A percentile compares a stretch with the other conserved stretches of the same genome.
Evolutionary conservation across 2,113 vertebrate genomes (phyloP).

Genomic region (Myrmecophaga tridactyla): DNA sequence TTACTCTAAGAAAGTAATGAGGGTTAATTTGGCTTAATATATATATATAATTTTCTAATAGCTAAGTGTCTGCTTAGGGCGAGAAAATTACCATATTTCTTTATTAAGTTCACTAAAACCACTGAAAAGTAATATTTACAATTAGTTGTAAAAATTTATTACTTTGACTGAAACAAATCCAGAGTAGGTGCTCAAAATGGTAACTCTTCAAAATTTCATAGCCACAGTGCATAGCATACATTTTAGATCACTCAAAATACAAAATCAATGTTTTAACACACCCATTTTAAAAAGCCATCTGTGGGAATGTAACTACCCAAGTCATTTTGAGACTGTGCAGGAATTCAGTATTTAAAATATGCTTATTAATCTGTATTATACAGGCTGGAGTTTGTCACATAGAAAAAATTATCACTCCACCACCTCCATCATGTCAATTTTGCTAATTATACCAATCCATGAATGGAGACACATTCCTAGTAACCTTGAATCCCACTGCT

Average conservation of each 20-base stretch:
- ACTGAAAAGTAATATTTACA: constrained; percentile 56
- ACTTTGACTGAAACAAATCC: constrained; percentile 52
- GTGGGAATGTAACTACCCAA: not conserved
- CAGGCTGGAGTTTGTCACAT: not conserved
- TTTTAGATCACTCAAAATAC: constrained; percentile 20
- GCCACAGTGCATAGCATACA: not conserved
- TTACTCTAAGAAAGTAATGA: not conserved
- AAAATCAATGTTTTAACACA: not conserved
- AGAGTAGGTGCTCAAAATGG: constrained; percentile 1
- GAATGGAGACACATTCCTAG: not conserved
- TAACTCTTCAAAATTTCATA: constrained; percentile 52
- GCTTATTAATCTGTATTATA: not conserved
- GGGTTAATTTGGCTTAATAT: constrained; percentile 28
- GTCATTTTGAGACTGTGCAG: not conserved
- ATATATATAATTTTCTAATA: constrained; percentile 59
- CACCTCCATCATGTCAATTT: not conserved
- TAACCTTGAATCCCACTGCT: not conserved
- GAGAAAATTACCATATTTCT: constrained; percentile 43
- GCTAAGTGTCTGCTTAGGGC: constrained; percentile 24
- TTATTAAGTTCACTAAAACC: constrained; percentile 58
- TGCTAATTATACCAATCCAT: not conserved
- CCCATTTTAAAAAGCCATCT: not conserved
- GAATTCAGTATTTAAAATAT: not conserved
- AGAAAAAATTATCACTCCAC: not conserved
- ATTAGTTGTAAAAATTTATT: constrained; percentile 47